These are phyloP conservation scores for Octomys mimax DNA, from an alignment of 2,797 vertebrate genomes.

Conservation along the genomic window DNA sequence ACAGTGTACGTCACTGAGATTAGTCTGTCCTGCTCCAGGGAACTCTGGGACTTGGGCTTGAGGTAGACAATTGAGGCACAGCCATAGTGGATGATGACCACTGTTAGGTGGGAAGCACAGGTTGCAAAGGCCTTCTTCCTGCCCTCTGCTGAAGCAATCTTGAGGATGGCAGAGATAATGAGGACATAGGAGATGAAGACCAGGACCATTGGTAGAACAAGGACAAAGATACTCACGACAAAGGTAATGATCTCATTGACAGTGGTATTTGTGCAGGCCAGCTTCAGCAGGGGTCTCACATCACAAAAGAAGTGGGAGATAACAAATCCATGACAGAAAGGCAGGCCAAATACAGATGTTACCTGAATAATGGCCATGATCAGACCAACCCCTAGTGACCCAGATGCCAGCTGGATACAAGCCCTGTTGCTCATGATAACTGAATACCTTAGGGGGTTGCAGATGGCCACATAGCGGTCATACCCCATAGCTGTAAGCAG, in stretches of 20 bases:
- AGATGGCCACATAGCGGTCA: constrained; percentile 79
- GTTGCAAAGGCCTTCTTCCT: constrained; percentile 78
- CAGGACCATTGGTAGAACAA: constrained; percentile 70
- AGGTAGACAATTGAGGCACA: constrained; percentile 76
- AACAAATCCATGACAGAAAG: constrained; percentile 69
- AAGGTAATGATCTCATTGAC: constrained; percentile 73
- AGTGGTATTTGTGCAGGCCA: constrained; percentile 60
- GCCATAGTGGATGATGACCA: constrained; percentile 77
- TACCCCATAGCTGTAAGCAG: constrained; percentile 81
- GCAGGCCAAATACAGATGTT: constrained; percentile 71
- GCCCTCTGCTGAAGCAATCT: constrained; percentile 65
- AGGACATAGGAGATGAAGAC: constrained; percentile 77
- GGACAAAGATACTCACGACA: constrained; percentile 69
- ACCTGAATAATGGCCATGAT: constrained; percentile 63
- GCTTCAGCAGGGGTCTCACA: constrained; percentile 72
- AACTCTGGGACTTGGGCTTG: constrained; percentile 74
- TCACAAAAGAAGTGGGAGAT: constrained; percentile 81
- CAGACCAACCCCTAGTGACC: constrained; percentile 68
- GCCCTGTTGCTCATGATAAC: constrained; percentile 69
- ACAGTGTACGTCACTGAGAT: constrained; percentile 77
- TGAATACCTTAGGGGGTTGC: constrained; percentile 76
- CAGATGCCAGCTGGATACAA: constrained; percentile 65
- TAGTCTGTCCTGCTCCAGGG: constrained; percentile 71
- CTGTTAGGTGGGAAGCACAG: constrained; percentile 67
- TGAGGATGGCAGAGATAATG: constrained; percentile 72